Percentiles rank a stretch among this genome's conserved stretches.
phyloP scores from a whole-genome alignment of 2,888 invertebrate species.

The Mesoligia furuncula region DNA sequence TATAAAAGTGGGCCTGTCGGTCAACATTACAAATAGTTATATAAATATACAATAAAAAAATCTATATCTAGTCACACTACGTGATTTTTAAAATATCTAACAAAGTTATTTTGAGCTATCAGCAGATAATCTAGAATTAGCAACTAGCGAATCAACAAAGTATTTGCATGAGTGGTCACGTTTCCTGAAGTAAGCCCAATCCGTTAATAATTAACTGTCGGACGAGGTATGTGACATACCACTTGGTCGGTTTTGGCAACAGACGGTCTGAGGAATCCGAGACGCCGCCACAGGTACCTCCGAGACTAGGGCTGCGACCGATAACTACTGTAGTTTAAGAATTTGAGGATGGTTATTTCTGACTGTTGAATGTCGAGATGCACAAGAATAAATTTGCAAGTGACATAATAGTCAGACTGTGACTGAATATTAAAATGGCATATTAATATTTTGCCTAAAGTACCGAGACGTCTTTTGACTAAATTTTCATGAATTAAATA shows the following conservation, averaged over 20 bases:
- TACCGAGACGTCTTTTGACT: background rate
- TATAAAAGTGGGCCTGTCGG: too few relatives aligned
- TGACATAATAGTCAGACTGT: background rate
- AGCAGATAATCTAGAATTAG: conserved; percentile 24
- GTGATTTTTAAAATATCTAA: background rate
- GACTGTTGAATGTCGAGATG: background rate
- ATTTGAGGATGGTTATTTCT: background rate
- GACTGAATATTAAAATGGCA: background rate
- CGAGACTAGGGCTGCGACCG: conserved; percentile 15
- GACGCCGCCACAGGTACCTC: conserved; percentile 38
- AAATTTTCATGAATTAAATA: background rate
- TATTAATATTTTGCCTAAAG: background rate
- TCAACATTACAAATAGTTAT: too few relatives aligned
- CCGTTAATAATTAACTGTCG: conserved; percentile 42
- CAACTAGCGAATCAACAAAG: conserved; percentile 31
- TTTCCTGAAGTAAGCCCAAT: conserved; percentile 19
- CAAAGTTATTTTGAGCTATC: background rate
- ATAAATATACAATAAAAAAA: too few relatives aligned
- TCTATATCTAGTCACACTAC: background rate
- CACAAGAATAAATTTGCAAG: background rate
- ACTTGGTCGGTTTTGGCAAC: conserved; percentile 56
- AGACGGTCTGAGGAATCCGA: conserved; percentile 33
- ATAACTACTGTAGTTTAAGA: background rate
- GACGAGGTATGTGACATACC: conserved; percentile 37
- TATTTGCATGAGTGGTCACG: conserved; percentile 39